Conservation (phyloP, 2,888 invertebrate species). For the Dryocosmus kuriphilus region DNA sequence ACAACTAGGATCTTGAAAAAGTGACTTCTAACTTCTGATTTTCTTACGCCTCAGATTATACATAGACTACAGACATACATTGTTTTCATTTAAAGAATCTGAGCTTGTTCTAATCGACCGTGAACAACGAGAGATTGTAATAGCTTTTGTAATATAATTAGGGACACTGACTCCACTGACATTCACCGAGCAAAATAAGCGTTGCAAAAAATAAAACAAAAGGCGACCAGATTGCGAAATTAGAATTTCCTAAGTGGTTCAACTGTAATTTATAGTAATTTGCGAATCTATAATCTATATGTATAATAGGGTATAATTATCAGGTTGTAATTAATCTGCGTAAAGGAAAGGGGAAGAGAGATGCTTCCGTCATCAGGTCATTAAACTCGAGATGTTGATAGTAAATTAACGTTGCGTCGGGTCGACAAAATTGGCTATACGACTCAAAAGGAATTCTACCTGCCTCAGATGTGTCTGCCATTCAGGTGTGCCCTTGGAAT, state of each 20-base stretch:
- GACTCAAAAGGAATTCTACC: conserved; percentile 30
- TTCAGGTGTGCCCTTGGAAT: conserved; percentile 28
- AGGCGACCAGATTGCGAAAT: neutral
- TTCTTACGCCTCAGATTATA: neutral
- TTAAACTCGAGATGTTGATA: neutral
- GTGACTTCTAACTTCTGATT: neutral
- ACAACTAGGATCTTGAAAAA: too few species aligned
- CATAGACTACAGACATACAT: too few species aligned
- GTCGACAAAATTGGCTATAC: conserved; percentile 1
- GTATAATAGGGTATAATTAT: neutral
- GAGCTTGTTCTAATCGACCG: conserved; percentile 57
- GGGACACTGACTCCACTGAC: conserved; percentile 49
- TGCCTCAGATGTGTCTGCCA: too few species aligned
- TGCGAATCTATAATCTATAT: neutral
- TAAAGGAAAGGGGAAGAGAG: conserved; percentile 40
- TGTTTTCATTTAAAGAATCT: conserved; percentile 39
- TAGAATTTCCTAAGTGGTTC: neutral
- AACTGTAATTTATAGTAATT: too few species aligned
- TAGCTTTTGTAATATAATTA: conserved; percentile 45
- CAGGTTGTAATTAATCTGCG: neutral
- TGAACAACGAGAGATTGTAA: conserved; percentile 53
- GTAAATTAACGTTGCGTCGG: neutral
- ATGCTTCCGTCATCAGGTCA: neutral
- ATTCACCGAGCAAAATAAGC: conserved; percentile 45
- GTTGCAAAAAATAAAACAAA: conserved; percentile 1